Conservation (phyloP, 2,888 invertebrate species). For the Belgica antarctica region DNA sequence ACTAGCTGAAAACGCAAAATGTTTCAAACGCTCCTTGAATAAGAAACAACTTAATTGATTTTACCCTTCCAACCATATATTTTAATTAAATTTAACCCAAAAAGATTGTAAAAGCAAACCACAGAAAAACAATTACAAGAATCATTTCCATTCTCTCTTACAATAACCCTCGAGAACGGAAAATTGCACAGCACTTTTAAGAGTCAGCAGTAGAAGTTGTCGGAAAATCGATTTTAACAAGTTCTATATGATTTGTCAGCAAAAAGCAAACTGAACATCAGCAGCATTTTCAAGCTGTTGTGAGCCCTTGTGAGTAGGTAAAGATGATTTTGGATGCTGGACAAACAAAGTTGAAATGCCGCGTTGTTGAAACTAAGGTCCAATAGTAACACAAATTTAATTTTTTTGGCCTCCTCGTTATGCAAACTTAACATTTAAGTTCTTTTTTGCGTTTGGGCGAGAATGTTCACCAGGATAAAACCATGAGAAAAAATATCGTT, state of each 20-base stretch:
- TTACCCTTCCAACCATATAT: constrained; percentile 4
- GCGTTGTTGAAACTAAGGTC: too few relatives aligned
- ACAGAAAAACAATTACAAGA: constrained; percentile 42
- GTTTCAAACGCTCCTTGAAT: constrained; percentile 8
- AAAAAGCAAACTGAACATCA: neutral
- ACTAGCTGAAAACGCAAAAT: too few relatives aligned
- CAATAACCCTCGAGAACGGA: constrained; percentile 9
- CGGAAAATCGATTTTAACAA: constrained; percentile 40
- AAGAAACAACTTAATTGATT: constrained; percentile 37
- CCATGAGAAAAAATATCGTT: constrained; percentile 17
- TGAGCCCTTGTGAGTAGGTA: too few relatives aligned
- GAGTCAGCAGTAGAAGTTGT: constrained; percentile 2
- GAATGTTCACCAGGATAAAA: neutral
- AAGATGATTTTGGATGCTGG: too few relatives aligned
- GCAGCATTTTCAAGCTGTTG: too few relatives aligned
- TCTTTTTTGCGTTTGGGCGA: neutral
- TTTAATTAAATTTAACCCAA: constrained; percentile 37
- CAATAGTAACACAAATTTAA: too few relatives aligned
- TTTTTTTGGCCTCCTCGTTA: too few relatives aligned
- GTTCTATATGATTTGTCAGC: constrained; percentile 42
- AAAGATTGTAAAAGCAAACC: constrained; percentile 34
- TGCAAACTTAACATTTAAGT: too few relatives aligned
- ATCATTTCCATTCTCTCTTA: constrained; percentile 31
- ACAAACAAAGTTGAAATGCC: too few relatives aligned
- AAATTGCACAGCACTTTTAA: neutral